These are phyloP conservation scores for Aporophyla lueneburgensis DNA, from an alignment of 2,888 invertebrate species.

Conservation along the genomic window DNA sequence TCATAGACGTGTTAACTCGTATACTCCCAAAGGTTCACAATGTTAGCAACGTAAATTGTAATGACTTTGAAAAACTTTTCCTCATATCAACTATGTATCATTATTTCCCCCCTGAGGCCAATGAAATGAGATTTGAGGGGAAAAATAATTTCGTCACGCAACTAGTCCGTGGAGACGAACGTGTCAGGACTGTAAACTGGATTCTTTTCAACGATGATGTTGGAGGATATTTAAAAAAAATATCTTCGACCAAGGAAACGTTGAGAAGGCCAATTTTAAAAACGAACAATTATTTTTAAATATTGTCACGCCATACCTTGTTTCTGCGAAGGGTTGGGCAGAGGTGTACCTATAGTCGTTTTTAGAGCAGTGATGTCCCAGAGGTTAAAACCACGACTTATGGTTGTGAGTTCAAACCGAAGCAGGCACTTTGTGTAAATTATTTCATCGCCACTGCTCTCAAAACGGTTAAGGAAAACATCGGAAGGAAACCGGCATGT, in stretches of 20 bases:
- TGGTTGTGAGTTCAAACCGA: too few relatives aligned
- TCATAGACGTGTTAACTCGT: slow-evolving; percentile 32
- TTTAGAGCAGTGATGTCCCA: too few relatives aligned
- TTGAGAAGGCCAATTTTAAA: not conserved
- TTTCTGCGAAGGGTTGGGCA: too few relatives aligned
- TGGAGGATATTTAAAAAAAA: not conserved
- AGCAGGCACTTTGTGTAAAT: too few relatives aligned
- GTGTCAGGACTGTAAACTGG: not conserved
- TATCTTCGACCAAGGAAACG: too few relatives aligned
- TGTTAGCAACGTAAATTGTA: slow-evolving; percentile 27
- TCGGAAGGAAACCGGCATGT: too few relatives aligned
- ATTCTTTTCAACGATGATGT: not conserved
- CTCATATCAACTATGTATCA: slow-evolving; percentile 45
- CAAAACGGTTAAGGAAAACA: too few relatives aligned
- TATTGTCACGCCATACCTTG: too few relatives aligned
- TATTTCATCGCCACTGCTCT: too few relatives aligned
- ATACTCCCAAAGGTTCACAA: slow-evolving; percentile 22
- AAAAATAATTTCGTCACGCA: slow-evolving; percentile 23
- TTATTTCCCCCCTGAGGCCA: slow-evolving; percentile 16
- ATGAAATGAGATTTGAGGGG: slow-evolving; percentile 30
- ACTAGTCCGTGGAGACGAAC: slow-evolving; percentile 6
- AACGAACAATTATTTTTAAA: not conserved
- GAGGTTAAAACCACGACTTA: too few relatives aligned
- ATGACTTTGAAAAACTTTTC: slow-evolving; percentile 53
- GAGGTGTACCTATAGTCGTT: too few relatives aligned